Percentiles rank a stretch among this genome's conserved stretches.
Evolutionary conservation across 2,113 vertebrate genomes (phyloP).

Genomic region (Boleophthalmus pectinirostris): DNA sequence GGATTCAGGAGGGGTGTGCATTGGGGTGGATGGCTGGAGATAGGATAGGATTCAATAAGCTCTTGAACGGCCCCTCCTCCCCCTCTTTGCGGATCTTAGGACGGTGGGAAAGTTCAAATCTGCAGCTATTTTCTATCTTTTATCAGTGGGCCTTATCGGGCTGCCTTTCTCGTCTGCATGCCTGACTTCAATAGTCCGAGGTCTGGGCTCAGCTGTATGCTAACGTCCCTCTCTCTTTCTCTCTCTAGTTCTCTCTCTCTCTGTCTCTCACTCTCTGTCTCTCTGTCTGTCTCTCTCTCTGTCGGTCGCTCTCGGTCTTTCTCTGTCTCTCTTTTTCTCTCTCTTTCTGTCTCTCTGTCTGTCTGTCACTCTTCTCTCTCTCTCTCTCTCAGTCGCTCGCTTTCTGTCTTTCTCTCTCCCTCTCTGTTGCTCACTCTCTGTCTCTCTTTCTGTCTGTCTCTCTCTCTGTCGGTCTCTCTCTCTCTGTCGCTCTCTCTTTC

Average conservation of each 20-base stretch:
- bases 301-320: too few relatives aligned
- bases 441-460: too few relatives aligned
- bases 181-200: constrained; percentile 84
- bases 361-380: too few relatives aligned
- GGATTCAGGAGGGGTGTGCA: constrained; percentile 21
- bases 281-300: constrained; percentile 9
- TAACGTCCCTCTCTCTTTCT: constrained; percentile 18
- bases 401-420: too few relatives aligned
- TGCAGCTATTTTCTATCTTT: constrained; percentile 96
- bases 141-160: constrained; percentile 87
- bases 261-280: constrained; percentile 2
- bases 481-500: too few relatives aligned
- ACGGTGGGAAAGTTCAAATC: constrained; percentile 94
- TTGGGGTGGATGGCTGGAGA: constrained; percentile 39
- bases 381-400: too few relatives aligned
- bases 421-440: too few relatives aligned
- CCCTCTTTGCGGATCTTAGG: constrained; percentile 67
- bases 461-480: too few relatives aligned
- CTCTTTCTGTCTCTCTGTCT: background rate
- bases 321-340: background rate
- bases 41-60: constrained; percentile 65
- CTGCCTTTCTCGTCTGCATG: constrained; percentile 85
- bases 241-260: background rate
- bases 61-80: constrained; percentile 57
- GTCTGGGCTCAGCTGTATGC: constrained; percentile 78